A percentile compares a stretch with the other conserved stretches of the same genome.
These are phyloP conservation scores for Thymallus thymallus DNA, from an alignment of 2,113 vertebrate species.

Conservation along the genomic window DNA sequence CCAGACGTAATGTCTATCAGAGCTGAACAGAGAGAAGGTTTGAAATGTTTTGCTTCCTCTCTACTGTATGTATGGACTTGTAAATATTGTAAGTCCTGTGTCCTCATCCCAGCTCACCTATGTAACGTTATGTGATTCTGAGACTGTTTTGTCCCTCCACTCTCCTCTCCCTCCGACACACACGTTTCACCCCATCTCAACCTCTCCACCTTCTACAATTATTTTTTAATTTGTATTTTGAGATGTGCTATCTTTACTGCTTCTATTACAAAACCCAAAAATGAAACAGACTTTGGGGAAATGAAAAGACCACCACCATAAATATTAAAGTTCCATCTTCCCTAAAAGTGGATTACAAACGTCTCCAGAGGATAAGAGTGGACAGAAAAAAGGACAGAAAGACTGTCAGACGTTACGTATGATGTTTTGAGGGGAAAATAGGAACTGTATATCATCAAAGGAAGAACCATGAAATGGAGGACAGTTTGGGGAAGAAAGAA, in stretches of 20 bases:
- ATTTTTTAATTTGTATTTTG: neutral
- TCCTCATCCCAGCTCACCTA: neutral
- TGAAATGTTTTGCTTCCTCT: constrained; percentile 1
- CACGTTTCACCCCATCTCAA: neutral
- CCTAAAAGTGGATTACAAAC: constrained; percentile 39
- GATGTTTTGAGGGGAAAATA: constrained; percentile 13
- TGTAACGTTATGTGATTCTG: neutral
- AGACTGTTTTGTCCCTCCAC: neutral
- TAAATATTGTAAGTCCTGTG: neutral
- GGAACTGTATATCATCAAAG: constrained; percentile 57
- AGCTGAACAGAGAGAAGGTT: constrained; percentile 6
- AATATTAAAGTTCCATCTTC: neutral
- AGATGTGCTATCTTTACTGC: neutral
- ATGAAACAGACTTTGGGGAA: neutral
- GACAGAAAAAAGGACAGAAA: constrained; percentile 40
- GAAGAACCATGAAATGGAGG: constrained; percentile 68
- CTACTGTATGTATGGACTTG: neutral
- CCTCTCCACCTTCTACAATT: neutral
- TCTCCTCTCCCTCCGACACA: neutral
- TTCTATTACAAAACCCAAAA: neutral
- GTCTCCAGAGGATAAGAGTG: constrained; percentile 25
- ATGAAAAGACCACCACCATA: neutral
- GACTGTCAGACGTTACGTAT: constrained; percentile 42
- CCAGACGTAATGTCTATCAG: constrained; percentile 40
- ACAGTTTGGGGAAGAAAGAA: constrained; percentile 66